Evolutionary conservation across 2,113 vertebrate species (phyloP), one percentile per base, ranked within the genome.

Genomic region (Corapipo altera): DNA sequence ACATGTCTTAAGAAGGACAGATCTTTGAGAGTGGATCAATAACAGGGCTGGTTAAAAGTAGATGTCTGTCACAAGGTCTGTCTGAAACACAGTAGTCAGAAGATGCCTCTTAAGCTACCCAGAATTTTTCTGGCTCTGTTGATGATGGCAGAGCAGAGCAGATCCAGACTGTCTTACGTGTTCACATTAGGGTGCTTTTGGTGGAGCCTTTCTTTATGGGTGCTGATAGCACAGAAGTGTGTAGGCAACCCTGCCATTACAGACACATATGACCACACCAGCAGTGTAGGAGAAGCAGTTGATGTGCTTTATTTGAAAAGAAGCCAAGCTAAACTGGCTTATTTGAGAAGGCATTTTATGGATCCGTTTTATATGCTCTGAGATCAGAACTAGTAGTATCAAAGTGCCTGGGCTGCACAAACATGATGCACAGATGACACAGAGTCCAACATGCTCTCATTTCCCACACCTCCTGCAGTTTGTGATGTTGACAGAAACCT

Each of bases 171-270:
- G 8, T 55, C 37, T 37, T 3, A 0, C 3, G 9, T 27, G 18
- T 18, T 57, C 44, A 49, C 0, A 0, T 52, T 19, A n/a, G 11
- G 22, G 18, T 26, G 33, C 17, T 52, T 64, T 11, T 65, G 43
- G 44, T 65, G 37, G 19, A 85, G 13, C 24, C 8, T 57, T 93
- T 76, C 41, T 52, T 18, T 26, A 4, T 18, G 21, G 54, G 26
- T 46, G 62, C 39, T 64, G n/a, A 33, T 17, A 69, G 39, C 37
- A 73, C 85, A 24, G 12, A 37, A 22, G 14, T 5, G 1, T 27
- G 35, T 46, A 44, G 44, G 39, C 44, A 88, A 2, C 55, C 15
- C 48, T 64, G 35, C 26, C 5, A 1, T 28, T 69, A 22, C 41
- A 72, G 55, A 39, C 10, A 8, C 0, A 1, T 16, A 11, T 17